phyloP scores from a whole-genome alignment of 2,113 vertebrate genomes.

The Coracopsis vasa region DNA sequence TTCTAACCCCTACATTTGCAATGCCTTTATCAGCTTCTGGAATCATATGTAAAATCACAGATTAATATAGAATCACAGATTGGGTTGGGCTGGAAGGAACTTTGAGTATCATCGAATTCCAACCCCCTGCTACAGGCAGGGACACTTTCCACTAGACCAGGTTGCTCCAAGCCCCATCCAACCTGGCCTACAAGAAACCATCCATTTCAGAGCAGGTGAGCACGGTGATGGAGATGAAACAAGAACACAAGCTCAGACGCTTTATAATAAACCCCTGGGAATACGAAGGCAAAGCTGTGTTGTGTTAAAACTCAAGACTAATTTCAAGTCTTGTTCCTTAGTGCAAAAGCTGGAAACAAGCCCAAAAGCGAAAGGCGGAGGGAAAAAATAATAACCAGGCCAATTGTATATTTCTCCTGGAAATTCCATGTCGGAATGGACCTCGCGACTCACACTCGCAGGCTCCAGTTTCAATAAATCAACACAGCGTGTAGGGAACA shows the following conservation, averaged over 20 bases:
- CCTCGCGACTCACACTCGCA: constrained; percentile 71
- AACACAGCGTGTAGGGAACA: constrained; percentile 68
- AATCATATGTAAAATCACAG: background rate
- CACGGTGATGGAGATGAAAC: background rate
- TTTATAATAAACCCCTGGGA: background rate
- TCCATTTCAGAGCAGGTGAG: background rate
- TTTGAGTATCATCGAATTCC: background rate
- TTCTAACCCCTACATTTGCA: background rate
- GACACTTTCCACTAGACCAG: background rate
- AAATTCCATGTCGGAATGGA: constrained; percentile 73
- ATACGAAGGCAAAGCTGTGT: background rate
- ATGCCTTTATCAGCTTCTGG: background rate
- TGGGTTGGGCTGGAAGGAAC: background rate
- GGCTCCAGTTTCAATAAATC: constrained; percentile 86
- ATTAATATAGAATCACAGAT: background rate
- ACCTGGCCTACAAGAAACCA: background rate
- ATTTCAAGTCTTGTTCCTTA: constrained; percentile 63
- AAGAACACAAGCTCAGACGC: background rate
- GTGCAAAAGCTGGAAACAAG: constrained; percentile 70
- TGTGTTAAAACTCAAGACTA: constrained; percentile 10
- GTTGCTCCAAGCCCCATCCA: background rate
- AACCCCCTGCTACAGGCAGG: background rate
- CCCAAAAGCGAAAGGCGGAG: constrained; percentile 1
- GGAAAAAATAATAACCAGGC: constrained; percentile 55
- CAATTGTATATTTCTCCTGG: constrained; percentile 80